Percentiles rank a stretch among this genome's conserved stretches.
phyloP scores from a whole-genome alignment of 2,113 vertebrate species.

The Hyperopisus bebe region DNA sequence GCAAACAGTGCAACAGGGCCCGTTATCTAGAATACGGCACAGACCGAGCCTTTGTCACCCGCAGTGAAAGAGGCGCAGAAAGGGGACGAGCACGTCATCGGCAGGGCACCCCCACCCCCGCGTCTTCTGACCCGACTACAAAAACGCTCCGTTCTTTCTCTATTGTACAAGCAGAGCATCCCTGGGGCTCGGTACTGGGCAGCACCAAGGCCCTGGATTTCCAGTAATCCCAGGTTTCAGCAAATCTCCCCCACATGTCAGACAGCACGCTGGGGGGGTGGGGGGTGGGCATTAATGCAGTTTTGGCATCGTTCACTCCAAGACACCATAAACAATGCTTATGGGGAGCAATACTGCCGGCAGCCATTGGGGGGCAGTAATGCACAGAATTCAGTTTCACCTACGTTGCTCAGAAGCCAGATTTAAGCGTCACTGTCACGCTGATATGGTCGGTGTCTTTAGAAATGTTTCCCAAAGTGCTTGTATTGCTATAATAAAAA shows the following conservation, averaged over 20 bases:
- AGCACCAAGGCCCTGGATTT: background rate
- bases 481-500: background rate
- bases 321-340: background rate
- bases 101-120: conserved; percentile 10
- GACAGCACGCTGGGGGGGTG: background rate
- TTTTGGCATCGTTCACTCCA: background rate
- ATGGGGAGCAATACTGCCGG: background rate
- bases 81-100: background rate
- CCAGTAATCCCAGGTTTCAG: background rate
- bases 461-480: background rate
- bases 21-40: conserved; percentile 44
- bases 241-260: background rate
- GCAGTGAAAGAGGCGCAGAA: conserved; percentile 17
- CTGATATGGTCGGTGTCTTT: background rate
- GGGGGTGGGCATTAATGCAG: background rate
- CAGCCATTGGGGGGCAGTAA: background rate
- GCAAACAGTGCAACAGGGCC: conserved; percentile 41
- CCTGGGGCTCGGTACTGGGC: background rate
- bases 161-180: background rate
- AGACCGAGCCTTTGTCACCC: conserved; percentile 55
- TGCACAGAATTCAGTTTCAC: background rate
- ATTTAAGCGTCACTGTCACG: background rate
- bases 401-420: background rate
- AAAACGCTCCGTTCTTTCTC: conserved; percentile 32
- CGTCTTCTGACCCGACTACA: conserved; percentile 38